Conservation (phyloP, 2,113 vertebrate genomes). For the Ifrita kowaldi region DNA sequence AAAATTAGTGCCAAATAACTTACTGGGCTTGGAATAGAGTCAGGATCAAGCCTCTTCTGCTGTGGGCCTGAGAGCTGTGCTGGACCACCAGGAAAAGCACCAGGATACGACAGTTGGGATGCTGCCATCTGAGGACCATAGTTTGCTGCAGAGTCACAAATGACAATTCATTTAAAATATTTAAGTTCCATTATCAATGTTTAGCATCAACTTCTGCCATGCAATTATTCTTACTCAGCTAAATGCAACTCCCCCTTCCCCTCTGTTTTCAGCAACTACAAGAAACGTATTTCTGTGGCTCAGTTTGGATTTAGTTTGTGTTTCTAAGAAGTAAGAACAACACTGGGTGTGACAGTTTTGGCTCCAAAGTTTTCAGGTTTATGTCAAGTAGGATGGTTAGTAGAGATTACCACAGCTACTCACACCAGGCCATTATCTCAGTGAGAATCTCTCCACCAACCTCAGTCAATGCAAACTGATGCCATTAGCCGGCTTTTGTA, state of each 20-base stretch:
- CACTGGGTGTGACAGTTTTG: not conserved
- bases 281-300: not conserved
- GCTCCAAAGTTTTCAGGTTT: not conserved
- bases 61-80: constrained; percentile 81
- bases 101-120: constrained; percentile 78
- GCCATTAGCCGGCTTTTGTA: not conserved
- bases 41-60: constrained; percentile 89
- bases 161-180: not conserved
- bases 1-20: constrained; percentile 37
- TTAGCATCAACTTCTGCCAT: not conserved
- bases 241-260: not conserved
- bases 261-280: not conserved
- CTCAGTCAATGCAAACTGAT: not conserved
- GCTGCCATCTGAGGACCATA: constrained; percentile 83
- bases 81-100: constrained; percentile 74
- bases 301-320: not conserved
- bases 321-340: not conserved
- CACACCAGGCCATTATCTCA: not conserved
- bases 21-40: constrained; percentile 90
- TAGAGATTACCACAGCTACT: not conserved
- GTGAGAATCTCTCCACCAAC: not conserved
- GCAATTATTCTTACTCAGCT: not conserved
- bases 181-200: not conserved
- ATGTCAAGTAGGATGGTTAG: not conserved
- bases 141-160: constrained; percentile 65